Percentiles rank a stretch among this genome's conserved stretches.
phyloP scores from a whole-genome alignment of 2,888 invertebrate species.

The Drosophila lacicola region DNA sequence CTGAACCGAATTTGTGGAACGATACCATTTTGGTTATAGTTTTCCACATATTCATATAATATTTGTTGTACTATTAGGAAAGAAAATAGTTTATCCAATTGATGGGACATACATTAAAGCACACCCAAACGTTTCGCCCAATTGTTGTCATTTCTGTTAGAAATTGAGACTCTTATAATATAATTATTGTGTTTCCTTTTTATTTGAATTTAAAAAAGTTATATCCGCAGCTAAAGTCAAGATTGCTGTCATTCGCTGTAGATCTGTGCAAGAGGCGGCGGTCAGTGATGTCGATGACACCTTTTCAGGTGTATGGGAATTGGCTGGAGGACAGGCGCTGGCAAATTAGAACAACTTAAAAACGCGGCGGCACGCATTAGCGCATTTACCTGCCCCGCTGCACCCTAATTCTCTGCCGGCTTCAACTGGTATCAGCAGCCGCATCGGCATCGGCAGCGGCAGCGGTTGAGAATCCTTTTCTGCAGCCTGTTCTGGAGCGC shows the following conservation, averaged over 20 bases:
- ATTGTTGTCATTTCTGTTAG: too few species aligned
- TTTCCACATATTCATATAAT: too few species aligned
- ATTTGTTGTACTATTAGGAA: too few species aligned
- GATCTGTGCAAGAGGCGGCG: slow-evolving; percentile 10
- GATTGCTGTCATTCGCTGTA: slow-evolving; percentile 14
- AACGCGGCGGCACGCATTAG: slow-evolving; percentile 77
- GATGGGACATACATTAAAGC: too few species aligned
- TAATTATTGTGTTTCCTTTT: neutral
- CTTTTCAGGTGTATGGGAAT: slow-evolving; percentile 37
- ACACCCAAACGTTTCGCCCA: too few species aligned
- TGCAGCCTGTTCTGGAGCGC: slow-evolving; percentile 51
- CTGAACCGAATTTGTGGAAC: neutral
- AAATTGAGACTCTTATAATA: too few species aligned
- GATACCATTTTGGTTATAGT: neutral
- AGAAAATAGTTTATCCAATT: too few species aligned
- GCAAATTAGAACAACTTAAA: slow-evolving; percentile 78
- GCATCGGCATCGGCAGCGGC: slow-evolving; percentile 41
- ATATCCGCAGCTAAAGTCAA: slow-evolving; percentile 11
- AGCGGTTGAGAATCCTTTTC: slow-evolving; percentile 52
- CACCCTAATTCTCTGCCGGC: neutral
- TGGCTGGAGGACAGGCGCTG: slow-evolving; percentile 34
- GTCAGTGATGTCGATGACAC: slow-evolving; percentile 59
- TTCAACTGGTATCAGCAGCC: slow-evolving; percentile 23
- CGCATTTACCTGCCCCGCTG: slow-evolving; percentile 43
- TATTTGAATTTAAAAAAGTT: neutral